These are phyloP conservation scores for Cydia strobilella DNA, from an alignment of 1,140 invertebrate species.

Conservation along the genomic window DNA sequence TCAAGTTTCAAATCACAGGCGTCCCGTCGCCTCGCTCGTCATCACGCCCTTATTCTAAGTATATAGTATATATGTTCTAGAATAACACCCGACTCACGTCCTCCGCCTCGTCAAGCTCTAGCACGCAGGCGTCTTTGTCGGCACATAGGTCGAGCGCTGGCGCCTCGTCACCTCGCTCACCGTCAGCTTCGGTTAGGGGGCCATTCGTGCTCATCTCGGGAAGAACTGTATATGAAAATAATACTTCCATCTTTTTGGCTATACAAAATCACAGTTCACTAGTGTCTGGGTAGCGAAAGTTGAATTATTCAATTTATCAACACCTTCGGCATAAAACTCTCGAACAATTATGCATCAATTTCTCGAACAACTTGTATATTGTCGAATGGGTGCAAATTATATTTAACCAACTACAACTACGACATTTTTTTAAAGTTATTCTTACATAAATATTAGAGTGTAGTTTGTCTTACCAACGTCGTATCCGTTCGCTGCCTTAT, in stretches of 20 bases:
- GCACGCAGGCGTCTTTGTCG: slow-evolving; percentile 67
- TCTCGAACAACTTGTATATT: no score
- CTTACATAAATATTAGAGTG: no score
- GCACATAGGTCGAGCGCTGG: slow-evolving; percentile 60
- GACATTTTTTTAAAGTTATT: no score
- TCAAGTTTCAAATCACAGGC: slow-evolving; percentile 53
- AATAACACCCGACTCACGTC: slow-evolving; percentile 52
- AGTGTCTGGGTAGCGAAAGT: no score
- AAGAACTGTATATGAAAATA: slow-evolving; percentile 37
- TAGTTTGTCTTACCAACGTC: slow-evolving; percentile 50
- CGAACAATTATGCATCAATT: no score
- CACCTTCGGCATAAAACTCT: no score
- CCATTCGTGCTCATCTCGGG: slow-evolving; percentile 46
- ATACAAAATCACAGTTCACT: no score
- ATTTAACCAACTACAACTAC: no score
- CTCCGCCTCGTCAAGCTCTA: slow-evolving; percentile 68
- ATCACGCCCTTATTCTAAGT: no score
- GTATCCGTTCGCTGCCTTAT: slow-evolving; percentile 65
- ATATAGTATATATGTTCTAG: no score
- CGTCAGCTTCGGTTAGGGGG: slow-evolving; percentile 48
- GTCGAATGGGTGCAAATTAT: no score
- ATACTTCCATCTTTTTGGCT: background rate
- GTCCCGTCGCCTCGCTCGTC: background rate
- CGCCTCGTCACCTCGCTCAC: slow-evolving; percentile 45
- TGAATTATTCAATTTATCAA: no score